Conservation (phyloP, 2,113 vertebrate genomes). For the Baryphthengus martii region DNA sequence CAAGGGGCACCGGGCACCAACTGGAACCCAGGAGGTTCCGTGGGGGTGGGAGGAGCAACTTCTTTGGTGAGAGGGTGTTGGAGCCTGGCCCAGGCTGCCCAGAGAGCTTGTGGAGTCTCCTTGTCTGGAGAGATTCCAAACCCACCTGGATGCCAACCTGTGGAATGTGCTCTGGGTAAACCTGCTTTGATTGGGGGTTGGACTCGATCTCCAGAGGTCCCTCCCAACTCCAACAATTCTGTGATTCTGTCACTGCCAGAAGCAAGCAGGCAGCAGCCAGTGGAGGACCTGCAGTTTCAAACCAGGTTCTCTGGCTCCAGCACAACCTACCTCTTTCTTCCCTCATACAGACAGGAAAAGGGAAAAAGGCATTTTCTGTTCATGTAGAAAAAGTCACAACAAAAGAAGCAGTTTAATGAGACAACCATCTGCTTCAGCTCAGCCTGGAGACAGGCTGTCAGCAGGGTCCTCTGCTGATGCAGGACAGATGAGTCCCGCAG, state of each 20-base stretch:
- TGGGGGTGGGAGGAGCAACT: too few species aligned
- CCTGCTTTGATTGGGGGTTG: too few species aligned
- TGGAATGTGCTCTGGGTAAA: too few species aligned
- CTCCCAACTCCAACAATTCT: too few species aligned
- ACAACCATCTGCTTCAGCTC: neutral
- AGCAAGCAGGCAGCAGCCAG: neutral
- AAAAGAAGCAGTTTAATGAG: neutral
- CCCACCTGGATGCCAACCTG: too few species aligned
- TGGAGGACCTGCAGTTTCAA: neutral
- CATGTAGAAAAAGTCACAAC: neutral
- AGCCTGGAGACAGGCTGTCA: neutral
- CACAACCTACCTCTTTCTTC: neutral
- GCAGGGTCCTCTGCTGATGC: neutral
- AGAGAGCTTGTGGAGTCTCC: too few species aligned
- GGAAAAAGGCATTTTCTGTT: neutral
- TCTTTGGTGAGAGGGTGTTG: too few species aligned
- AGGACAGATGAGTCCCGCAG: neutral
- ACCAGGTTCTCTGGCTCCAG: neutral
- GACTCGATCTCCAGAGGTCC: too few species aligned
- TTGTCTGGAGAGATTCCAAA: too few species aligned
- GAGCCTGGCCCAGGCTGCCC: too few species aligned
- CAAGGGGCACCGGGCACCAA: too few species aligned
- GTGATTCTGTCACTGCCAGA: neutral
- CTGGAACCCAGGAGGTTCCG: too few species aligned
- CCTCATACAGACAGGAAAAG: neutral